A percentile compares a stretch with the other conserved stretches of the same genome.
These are phyloP conservation scores for Heliconius charithonia DNA, from an alignment of 2,888 invertebrate genomes.

Conservation along the genomic window DNA sequence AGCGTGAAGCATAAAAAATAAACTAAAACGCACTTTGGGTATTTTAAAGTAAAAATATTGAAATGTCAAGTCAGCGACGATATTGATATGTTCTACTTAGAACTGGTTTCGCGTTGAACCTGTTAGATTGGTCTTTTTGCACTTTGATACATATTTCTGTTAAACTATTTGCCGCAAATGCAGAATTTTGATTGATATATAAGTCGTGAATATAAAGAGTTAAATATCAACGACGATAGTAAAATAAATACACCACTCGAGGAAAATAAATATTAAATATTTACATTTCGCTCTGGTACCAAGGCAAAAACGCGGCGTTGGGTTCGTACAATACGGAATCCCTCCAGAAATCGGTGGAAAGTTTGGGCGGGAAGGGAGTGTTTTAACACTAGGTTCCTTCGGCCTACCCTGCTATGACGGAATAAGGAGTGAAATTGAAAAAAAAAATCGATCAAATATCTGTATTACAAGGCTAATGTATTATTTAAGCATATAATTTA, in stretches of 20 bases:
- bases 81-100: constrained; percentile 30
- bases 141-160: constrained; percentile 18
- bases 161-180: background rate
- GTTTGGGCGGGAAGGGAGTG: too few relatives aligned
- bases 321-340: background rate
- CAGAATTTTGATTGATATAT: background rate
- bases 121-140: constrained; percentile 24
- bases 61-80: constrained; percentile 31
- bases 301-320: background rate
- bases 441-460: too few relatives aligned
- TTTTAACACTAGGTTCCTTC: too few relatives aligned
- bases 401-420: too few relatives aligned
- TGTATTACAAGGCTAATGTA: too few relatives aligned
- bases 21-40: too few relatives aligned
- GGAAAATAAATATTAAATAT: background rate
- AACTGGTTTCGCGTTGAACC: constrained; percentile 29
- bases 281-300: background rate
- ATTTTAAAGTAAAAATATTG: constrained; percentile 21
- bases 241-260: background rate
- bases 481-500: too few relatives aligned
- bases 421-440: too few relatives aligned
- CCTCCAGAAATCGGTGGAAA: too few relatives aligned
- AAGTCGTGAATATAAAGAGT: background rate
- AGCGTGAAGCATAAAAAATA: background rate
- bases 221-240: background rate